phyloP scores from a whole-genome alignment of 1,140 invertebrate species.

The Sitodiplosis mosellana region DNA sequence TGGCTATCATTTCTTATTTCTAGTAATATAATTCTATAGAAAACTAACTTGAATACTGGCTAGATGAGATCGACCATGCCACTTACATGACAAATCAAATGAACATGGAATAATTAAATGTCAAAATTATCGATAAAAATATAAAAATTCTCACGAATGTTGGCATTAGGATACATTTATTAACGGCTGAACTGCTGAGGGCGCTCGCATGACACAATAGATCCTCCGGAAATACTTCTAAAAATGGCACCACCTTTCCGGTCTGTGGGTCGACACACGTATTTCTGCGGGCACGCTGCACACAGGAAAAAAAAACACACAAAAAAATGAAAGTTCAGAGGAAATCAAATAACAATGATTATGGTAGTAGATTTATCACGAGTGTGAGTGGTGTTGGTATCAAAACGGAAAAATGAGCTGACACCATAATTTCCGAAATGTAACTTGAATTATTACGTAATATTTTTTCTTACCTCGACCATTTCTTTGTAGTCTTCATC shows the following conservation, averaged over 20 bases:
- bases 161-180: neutral
- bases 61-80: too few species aligned
- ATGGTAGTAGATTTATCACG: neutral
- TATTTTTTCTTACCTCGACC: conserved; percentile 16
- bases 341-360: neutral
- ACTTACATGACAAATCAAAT: too few species aligned
- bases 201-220: conserved; percentile 57
- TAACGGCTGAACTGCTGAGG: conserved; percentile 35
- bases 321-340: too few species aligned
- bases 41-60: too few species aligned
- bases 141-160: too few species aligned
- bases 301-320: neutral
- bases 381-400: too few species aligned
- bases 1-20: too few species aligned
- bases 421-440: neutral
- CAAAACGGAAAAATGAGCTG: neutral
- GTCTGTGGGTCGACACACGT: conserved; percentile 42
- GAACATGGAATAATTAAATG: too few species aligned
- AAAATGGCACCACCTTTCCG: conserved; percentile 39
- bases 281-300: conserved; percentile 29
- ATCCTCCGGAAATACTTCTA: conserved; percentile 52
- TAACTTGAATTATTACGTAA: neutral
- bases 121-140: too few species aligned
- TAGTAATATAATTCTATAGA: too few species aligned
- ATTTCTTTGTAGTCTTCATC: conserved; percentile 23